phyloP scores from a whole-genome alignment of 2,113 vertebrate species.

The Leptodactylus fuscus region DNA sequence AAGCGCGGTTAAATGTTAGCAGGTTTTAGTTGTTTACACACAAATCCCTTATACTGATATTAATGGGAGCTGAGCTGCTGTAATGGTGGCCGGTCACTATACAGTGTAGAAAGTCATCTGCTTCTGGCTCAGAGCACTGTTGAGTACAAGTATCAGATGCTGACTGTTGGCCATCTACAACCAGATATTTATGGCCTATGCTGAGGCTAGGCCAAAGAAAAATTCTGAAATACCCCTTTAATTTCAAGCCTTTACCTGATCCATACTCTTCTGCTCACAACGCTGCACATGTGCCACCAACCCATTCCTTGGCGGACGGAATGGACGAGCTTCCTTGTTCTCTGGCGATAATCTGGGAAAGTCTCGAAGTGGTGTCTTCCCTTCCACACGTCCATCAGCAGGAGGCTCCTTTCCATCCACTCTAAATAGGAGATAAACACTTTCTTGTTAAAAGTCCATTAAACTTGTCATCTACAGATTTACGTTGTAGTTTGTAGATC shows the following conservation, averaged over 20 bases:
- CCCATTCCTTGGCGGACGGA: slow-evolving; percentile 81
- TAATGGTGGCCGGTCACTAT: no score
- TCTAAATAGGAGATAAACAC: slow-evolving; percentile 66
- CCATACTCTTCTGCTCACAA: slow-evolving; percentile 72
- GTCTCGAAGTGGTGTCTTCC: slow-evolving; percentile 73
- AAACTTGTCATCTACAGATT: no score
- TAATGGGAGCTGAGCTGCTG: no score
- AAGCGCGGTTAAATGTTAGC: background rate
- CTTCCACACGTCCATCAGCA: slow-evolving; percentile 77
- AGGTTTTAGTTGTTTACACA: background rate
- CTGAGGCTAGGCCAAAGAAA: no score
- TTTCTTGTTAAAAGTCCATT: background rate
- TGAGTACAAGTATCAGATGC: no score
- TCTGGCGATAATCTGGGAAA: slow-evolving; percentile 79
- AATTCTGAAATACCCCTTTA: no score
- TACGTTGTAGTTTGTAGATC: no score
- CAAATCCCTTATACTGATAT: no score
- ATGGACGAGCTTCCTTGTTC: slow-evolving; percentile 82
- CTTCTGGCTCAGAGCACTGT: no score
- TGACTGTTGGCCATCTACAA: no score
- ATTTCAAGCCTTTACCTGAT: slow-evolving; percentile 67
- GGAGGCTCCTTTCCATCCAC: slow-evolving; percentile 89
- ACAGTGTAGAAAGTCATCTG: no score
- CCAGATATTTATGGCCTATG: no score
- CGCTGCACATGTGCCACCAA: slow-evolving; percentile 79